phyloP scores from a whole-genome alignment of 2,888 invertebrate genomes.

The Amaurobius ferox region DNA sequence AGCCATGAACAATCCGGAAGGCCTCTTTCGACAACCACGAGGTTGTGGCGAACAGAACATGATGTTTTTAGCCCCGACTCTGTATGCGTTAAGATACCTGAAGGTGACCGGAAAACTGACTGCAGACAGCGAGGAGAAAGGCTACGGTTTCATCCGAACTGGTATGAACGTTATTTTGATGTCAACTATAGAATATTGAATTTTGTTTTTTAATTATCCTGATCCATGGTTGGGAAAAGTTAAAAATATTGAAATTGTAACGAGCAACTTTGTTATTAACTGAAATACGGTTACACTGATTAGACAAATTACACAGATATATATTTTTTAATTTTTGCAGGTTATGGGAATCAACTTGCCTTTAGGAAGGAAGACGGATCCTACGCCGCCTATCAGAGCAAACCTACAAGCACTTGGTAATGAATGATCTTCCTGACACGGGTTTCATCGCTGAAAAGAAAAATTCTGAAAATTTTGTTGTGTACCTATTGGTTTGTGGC shows the following conservation, averaged over 20 bases:
- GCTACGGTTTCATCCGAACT: constrained; percentile 65
- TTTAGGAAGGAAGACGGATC: constrained; percentile 74
- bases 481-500: too few relatives aligned
- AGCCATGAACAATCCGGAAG: constrained; percentile 67
- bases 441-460: too few relatives aligned
- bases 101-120: constrained; percentile 66
- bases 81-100: constrained; percentile 73
- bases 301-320: too few relatives aligned
- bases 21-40: constrained; percentile 70
- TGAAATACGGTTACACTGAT: too few relatives aligned
- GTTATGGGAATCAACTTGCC: constrained; percentile 68
- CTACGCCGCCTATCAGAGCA: constrained; percentile 65
- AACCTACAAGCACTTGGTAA: constrained; percentile 73
- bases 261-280: too few relatives aligned
- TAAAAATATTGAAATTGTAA: too few relatives aligned
- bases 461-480: too few relatives aligned
- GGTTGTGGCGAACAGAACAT: constrained; percentile 75
- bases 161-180: too few relatives aligned
- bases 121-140: constrained; percentile 63
- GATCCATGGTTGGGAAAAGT: too few relatives aligned
- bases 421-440: too few relatives aligned
- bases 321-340: constrained; percentile 22
- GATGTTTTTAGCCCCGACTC: constrained; percentile 73
- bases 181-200: too few relatives aligned
- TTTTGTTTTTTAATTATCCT: too few relatives aligned